Evolutionary conservation across 2,113 vertebrate genomes (phyloP).

Genomic region (Strigops habroptila): DNA sequence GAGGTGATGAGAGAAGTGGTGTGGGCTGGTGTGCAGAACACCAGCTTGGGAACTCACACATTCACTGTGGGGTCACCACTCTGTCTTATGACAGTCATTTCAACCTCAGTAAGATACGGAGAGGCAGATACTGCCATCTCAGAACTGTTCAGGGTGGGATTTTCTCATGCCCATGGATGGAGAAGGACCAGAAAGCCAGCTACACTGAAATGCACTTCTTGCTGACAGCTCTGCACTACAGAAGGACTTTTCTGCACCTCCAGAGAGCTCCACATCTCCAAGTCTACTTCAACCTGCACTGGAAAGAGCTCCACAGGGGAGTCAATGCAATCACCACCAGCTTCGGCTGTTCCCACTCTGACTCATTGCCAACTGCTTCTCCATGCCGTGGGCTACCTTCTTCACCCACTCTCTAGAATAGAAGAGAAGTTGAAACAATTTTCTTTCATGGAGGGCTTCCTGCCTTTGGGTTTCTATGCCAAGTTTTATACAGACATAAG

Average conservation of each 20-base stretch:
- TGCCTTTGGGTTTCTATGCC: background rate
- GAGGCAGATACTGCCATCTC: background rate
- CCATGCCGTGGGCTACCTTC: background rate
- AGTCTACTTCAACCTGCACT: background rate
- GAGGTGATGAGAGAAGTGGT: constrained; percentile 38
- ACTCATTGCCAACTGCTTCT: background rate
- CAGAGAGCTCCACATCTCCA: background rate
- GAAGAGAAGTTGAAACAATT: background rate
- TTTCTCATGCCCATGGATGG: background rate
- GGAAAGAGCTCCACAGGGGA: background rate
- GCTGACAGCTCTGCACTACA: background rate
- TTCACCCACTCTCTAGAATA: background rate
- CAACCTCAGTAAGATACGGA: background rate
- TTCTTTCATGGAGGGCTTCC: background rate
- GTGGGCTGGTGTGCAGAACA: background rate
- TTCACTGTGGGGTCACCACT: fast-evolving
- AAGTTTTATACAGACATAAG: background rate
- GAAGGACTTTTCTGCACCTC: background rate
- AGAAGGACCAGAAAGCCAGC: background rate
- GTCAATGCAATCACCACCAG: background rate
- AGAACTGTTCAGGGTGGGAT: background rate
- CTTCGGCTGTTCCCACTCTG: background rate
- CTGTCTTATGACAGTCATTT: background rate
- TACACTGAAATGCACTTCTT: background rate
- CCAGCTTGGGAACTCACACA: background rate